Conservation (phyloP, 2,888 invertebrate genomes). For the Synanthedon vespiformis region DNA sequence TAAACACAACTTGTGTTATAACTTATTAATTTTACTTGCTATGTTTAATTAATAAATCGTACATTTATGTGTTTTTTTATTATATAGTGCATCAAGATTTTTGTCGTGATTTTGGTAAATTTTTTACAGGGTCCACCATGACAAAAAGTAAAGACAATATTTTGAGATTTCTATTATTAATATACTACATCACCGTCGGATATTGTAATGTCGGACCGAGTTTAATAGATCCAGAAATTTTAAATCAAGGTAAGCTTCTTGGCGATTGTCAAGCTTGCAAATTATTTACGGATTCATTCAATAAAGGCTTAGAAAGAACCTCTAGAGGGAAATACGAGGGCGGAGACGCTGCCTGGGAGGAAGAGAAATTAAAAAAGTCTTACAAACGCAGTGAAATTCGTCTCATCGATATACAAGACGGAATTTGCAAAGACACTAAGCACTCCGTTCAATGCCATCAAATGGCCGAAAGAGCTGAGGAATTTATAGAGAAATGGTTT, state of each 20-base stretch:
- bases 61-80: too few species aligned
- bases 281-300: slow-evolving; percentile 79
- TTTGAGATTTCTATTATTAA: slow-evolving; percentile 12
- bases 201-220: slow-evolving; percentile 28
- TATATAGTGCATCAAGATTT: too few species aligned
- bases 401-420: slow-evolving; percentile 90
- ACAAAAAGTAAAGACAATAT: slow-evolving; percentile 11
- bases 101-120: too few species aligned
- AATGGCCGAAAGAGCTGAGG: slow-evolving; percentile 87
- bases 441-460: slow-evolving; percentile 84
- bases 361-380: slow-evolving; percentile 83
- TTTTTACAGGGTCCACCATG: slow-evolving; percentile 35
- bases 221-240: slow-evolving; percentile 29
- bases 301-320: slow-evolving; percentile 84
- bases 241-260: slow-evolving; percentile 56
- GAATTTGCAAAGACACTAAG: slow-evolving; percentile 81
- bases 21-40: too few species aligned
- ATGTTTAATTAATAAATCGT: too few species aligned
- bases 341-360: slow-evolving; percentile 95
- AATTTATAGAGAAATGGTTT: slow-evolving; percentile 91
- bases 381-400: slow-evolving; percentile 91
- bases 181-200: slow-evolving; percentile 15
- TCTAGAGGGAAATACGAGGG: slow-evolving; percentile 91
- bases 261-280: slow-evolving; percentile 86
- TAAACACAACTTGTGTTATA: too few species aligned